Base-by-base conservation (phyloP, 2,797 vertebrate genomes). In the Galagoides demidoff region DNA sequence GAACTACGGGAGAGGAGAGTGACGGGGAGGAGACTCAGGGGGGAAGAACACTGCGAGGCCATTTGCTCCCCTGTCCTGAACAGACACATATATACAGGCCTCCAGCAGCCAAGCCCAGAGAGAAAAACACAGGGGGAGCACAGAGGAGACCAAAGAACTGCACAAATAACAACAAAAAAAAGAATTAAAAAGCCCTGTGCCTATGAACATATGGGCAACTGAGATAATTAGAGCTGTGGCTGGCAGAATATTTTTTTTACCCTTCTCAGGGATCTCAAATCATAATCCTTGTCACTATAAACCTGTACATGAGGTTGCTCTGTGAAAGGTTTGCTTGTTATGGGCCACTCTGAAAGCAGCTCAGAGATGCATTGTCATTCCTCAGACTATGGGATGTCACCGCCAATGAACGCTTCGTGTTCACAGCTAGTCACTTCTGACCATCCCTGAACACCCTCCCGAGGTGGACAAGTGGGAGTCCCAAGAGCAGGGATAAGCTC, bases 131-230 rank as follows among this genome's bases (percentile, higher is more conserved):
- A 96, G 95, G 90, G 97, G 93, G 86, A 70, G 91, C 96, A 96
- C 97, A 98, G 97, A 90, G 96, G 98, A 97, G 95, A 87, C n/a
- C 66, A 71, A 97, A 93, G 96, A 97, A 97, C 74, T 95, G 95
- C 94, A 92, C 92, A 79, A 52, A 92, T 19, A 94, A 96, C 34
- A 97, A 97, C 19, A 19, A 29, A 97, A 71, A n/a, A 52, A 25
- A 64, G 97, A 96, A n/a, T 37, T 97, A 19, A 29, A 97, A 97
- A 95, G 93, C 92, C 96, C 97, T 90, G 96, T 96, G 97, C 94
- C n/a, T 94, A 95, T 87, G 97, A 98, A 97, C 98, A 98, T 98
- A 98, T 97, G 98, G 98, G 96, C 96, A 96, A 98, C 98, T 98
- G 97, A 97, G 98, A 98, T 98, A 97, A 98, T 98, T 98, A 98